These are phyloP conservation scores for Himalopsyche phryganea DNA, from an alignment of 1,140 invertebrate genomes.

Conservation along the genomic window DNA sequence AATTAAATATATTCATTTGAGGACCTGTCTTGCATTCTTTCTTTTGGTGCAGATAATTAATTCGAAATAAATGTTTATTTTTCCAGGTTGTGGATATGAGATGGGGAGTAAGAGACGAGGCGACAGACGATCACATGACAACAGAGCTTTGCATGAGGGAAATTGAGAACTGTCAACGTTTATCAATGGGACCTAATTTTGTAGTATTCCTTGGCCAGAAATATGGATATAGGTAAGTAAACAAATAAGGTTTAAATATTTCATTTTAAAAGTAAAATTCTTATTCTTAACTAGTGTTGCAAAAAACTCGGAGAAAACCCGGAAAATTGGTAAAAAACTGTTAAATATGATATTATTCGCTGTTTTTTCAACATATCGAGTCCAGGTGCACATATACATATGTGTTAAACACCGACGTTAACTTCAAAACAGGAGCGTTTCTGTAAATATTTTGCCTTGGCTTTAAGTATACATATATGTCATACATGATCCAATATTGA, in stretches of 20 bases:
- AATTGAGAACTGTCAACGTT: conserved; percentile 93
- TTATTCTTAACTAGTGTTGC: not conserved
- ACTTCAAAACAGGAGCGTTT: no score
- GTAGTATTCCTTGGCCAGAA: conserved; percentile 98
- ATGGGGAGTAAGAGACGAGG: conserved; percentile 95
- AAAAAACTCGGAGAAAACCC: not conserved
- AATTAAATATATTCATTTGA: no score
- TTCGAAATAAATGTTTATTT: no score
- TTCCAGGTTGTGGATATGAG: conserved; percentile 95
- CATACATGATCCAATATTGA: no score
- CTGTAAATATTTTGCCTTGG: no score
- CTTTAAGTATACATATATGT: no score
- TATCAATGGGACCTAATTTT: conserved; percentile 98
- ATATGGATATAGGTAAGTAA: conserved; percentile 77
- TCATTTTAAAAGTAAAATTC: no score
- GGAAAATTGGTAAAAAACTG: not conserved
- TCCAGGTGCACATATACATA: no score
- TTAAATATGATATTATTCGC: not conserved
- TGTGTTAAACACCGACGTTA: no score
- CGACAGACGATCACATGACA: conserved; percentile 98
- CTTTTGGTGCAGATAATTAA: no score
- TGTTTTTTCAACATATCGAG: no score
- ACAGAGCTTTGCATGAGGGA: conserved; percentile 97
- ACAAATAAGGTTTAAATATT: not conserved
- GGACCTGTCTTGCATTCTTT: no score